Percentiles rank a stretch among this genome's conserved stretches.
These are phyloP conservation scores for Elgaria multicarinata DNA, from an alignment of 2,113 vertebrate genomes.

Conservation along the genomic window DNA sequence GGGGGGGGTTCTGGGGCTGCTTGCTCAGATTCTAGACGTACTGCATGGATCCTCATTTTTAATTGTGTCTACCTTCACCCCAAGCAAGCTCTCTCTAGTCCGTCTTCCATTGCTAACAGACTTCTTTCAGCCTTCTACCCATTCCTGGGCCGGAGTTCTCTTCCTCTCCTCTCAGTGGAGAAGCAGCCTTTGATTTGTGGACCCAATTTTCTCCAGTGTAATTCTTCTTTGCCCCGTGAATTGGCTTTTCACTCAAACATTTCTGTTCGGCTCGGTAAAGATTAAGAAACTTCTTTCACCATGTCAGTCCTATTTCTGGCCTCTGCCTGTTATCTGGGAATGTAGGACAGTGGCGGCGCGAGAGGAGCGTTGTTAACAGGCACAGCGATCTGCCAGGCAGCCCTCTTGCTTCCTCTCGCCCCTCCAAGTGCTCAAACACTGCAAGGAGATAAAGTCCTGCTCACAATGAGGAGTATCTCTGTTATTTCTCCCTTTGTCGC, in stretches of 20 bases:
- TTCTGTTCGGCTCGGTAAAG: slow-evolving; percentile 58
- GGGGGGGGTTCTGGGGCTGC: background rate
- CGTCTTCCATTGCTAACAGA: background rate
- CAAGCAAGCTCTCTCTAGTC: background rate
- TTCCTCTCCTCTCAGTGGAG: background rate
- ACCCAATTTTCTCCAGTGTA: slow-evolving; percentile 45
- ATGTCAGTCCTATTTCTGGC: slow-evolving; percentile 63
- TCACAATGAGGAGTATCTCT: slow-evolving; percentile 53
- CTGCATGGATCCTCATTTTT: background rate
- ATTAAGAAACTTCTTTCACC: slow-evolving; percentile 69
- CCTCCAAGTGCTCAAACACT: slow-evolving; percentile 43
- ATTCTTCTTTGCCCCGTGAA: slow-evolving; percentile 58
- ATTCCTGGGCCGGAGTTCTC: background rate
- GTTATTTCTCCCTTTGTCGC: slow-evolving; percentile 53
- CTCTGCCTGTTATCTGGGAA: slow-evolving; percentile 65
- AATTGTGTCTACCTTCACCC: background rate
- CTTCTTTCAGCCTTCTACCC: background rate
- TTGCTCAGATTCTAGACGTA: background rate
- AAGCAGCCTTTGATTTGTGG: slow-evolving; percentile 55
- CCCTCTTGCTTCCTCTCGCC: slow-evolving; percentile 31
- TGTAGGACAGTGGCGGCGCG: slow-evolving; percentile 40
- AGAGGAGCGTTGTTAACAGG: slow-evolving; percentile 45
- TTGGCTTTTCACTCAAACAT: slow-evolving; percentile 50
- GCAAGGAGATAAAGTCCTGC: slow-evolving; percentile 55
- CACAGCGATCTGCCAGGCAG: slow-evolving; percentile 26